These are phyloP conservation scores for Galago senegalensis DNA, from an alignment of 2,797 vertebrate genomes.

Conservation along the genomic window DNA sequence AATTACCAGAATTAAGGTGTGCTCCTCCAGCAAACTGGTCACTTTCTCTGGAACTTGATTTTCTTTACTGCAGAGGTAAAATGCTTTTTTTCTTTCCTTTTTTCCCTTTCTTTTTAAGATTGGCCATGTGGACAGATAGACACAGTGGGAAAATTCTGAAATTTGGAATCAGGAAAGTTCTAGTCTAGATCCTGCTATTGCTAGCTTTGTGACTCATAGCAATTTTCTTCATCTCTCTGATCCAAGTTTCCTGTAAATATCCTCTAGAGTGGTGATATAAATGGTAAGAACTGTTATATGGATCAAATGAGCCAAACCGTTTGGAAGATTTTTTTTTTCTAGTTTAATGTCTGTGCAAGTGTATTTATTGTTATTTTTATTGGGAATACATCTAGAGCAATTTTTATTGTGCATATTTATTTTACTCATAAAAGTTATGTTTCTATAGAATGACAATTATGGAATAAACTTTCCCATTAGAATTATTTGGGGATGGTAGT, in stretches of 20 bases:
- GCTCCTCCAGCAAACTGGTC: background rate
- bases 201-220: conserved; percentile 79
- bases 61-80: conserved; percentile 49
- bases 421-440: conserved; percentile 4
- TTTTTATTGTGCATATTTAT: conserved; percentile 50
- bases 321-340: conserved; percentile 29
- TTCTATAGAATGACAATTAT: conserved; percentile 48
- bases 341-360: conserved; percentile 29
- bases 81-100: background rate
- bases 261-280: conserved; percentile 72
- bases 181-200: conserved; percentile 75
- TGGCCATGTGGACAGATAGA: conserved; percentile 60
- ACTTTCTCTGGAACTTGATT: conserved; percentile 62
- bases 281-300: conserved; percentile 66
- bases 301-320: conserved; percentile 69
- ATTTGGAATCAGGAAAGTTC: conserved; percentile 73
- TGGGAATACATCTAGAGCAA: conserved; percentile 43
- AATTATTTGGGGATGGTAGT: conserved; percentile 33
- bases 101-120: background rate
- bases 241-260: conserved; percentile 83
- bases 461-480: background rate
- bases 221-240: conserved; percentile 76
- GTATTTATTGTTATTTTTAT: conserved; percentile 60
- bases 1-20: conserved; percentile 58
- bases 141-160: conserved; percentile 53